Percentiles rank a stretch among this genome's conserved stretches.
Conservation (phyloP, 2,888 invertebrate genomes). For the Chloromyia formosa region DNA sequence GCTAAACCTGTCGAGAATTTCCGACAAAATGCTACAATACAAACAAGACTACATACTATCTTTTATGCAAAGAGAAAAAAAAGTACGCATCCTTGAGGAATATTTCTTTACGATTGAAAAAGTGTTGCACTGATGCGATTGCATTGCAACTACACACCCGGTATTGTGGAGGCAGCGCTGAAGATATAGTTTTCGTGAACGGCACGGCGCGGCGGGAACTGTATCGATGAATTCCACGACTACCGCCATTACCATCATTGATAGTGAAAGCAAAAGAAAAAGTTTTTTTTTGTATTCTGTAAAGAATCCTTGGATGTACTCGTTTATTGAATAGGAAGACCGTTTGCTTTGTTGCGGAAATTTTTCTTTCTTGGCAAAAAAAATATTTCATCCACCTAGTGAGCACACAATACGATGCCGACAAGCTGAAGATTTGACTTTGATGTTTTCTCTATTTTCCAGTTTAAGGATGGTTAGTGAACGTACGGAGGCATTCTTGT, state of each 20-base stretch:
- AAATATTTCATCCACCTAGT: not conserved
- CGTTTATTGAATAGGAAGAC: too few species aligned
- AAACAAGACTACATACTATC: not conserved
- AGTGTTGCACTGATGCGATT: conserved; percentile 19
- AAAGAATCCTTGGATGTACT: too few species aligned
- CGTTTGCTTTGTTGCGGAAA: not conserved
- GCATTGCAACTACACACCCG: not conserved
- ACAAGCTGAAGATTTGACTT: not conserved
- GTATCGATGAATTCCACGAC: too few species aligned
- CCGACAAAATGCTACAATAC: not conserved
- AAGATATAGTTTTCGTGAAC: not conserved
- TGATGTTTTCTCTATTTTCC: not conserved
- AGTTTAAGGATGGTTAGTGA: not conserved
- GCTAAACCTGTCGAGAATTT: not conserved
- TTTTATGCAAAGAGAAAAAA: not conserved
- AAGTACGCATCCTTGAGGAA: not conserved
- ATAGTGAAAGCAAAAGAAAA: too few species aligned
- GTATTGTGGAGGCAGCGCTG: not conserved
- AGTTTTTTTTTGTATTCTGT: too few species aligned
- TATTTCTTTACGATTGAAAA: not conserved
- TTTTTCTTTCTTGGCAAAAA: not conserved
- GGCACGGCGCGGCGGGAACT: too few species aligned
- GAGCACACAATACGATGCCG: not conserved
- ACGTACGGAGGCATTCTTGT: not conserved
- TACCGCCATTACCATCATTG: too few species aligned